phyloP scores from a whole-genome alignment of 1,140 invertebrate genomes.

The Uloborus diversus region DNA sequence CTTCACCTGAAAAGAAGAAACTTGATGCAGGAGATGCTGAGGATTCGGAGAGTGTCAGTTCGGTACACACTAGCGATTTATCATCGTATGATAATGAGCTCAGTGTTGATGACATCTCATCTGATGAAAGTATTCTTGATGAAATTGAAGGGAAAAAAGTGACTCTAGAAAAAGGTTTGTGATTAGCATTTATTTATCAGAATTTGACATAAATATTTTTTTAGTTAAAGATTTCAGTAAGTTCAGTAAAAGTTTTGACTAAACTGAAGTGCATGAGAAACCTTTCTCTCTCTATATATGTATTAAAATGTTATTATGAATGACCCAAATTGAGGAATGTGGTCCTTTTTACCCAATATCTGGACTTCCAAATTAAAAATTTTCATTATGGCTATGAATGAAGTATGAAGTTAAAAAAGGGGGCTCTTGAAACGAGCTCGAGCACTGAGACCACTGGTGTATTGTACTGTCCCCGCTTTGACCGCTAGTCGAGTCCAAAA shows the following conservation, averaged over 20 bases:
- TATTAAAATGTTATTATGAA: too few species aligned
- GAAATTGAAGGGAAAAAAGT: slow-evolving; percentile 22
- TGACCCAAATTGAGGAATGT: too few species aligned
- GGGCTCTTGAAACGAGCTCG: too few species aligned
- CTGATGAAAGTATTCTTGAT: slow-evolving; percentile 61
- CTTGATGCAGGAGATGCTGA: slow-evolving; percentile 2
- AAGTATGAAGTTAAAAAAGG: too few species aligned
- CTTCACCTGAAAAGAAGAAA: slow-evolving; percentile 19
- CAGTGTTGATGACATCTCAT: slow-evolving; percentile 56
- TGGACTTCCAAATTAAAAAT: too few species aligned
- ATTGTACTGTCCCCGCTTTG: too few species aligned
- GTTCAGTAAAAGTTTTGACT: background rate
- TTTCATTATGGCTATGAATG: too few species aligned
- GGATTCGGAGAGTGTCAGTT: slow-evolving; percentile 65
- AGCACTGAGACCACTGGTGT: too few species aligned
- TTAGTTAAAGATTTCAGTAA: background rate
- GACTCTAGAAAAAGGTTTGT: slow-evolving; percentile 58
- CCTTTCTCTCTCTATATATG: background rate
- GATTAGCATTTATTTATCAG: background rate
- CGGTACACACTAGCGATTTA: slow-evolving; percentile 68
- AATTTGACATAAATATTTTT: background rate
- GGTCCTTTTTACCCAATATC: too few species aligned
- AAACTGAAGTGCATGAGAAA: background rate
- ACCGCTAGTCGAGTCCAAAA: too few species aligned
- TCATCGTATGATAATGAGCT: slow-evolving; percentile 66